Conservation (phyloP, 2,113 vertebrate genomes). For the Progne subis region DNA sequence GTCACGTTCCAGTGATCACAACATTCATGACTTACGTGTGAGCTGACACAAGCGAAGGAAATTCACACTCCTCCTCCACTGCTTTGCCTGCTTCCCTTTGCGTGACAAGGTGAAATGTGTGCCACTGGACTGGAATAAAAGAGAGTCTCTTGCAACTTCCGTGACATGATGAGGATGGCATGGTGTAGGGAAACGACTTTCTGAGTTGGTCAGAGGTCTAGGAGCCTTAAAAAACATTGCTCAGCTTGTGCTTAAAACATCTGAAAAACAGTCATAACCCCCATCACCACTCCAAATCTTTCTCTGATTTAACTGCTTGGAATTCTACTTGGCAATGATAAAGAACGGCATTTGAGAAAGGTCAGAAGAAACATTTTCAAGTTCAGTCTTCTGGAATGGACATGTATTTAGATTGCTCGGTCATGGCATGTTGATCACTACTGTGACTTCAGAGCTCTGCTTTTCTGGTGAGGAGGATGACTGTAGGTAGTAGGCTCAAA, state of each 20-base stretch:
- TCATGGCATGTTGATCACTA: background rate
- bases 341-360: constrained; percentile 69
- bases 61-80: background rate
- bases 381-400: constrained; percentile 54
- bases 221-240: background rate
- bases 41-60: background rate
- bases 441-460: background rate
- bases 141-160: background rate
- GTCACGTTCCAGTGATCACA: rapidly evolving
- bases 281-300: background rate
- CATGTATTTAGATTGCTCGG: background rate
- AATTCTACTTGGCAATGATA: constrained; percentile 19
- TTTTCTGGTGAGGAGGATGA: background rate
- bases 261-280: background rate
- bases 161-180: background rate
- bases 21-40: background rate
- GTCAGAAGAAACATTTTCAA: constrained; percentile 63
- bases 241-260: background rate
- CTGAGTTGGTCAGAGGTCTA: background rate
- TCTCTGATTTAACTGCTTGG: constrained; percentile 32
- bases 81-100: background rate
- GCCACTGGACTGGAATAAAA: background rate
- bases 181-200: background rate
- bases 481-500: background rate
- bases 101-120: background rate